Evolutionary conservation across 2,888 invertebrate species (phyloP).

Genomic region (Drosophila anomalipes): DNA sequence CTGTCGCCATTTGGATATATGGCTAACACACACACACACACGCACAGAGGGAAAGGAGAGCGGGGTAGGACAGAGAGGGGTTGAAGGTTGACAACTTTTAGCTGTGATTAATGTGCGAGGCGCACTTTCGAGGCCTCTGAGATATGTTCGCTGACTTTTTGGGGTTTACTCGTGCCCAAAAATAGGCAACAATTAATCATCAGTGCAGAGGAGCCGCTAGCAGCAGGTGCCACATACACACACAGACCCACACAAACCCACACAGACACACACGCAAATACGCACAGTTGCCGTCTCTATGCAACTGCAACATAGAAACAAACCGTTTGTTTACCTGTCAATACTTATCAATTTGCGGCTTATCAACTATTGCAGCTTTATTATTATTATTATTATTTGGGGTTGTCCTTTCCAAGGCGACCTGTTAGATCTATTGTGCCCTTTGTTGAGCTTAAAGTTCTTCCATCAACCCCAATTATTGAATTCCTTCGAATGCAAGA

Average conservation of each 20-base stretch:
- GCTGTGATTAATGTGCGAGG: slow-evolving; percentile 69
- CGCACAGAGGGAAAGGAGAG: neutral
- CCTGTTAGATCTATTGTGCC: neutral
- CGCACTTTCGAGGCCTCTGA: slow-evolving; percentile 57
- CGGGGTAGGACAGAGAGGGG: neutral
- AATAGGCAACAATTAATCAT: slow-evolving; percentile 68
- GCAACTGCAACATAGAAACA: slow-evolving; percentile 19
- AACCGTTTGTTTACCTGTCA: slow-evolving; percentile 22
- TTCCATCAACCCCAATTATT: neutral
- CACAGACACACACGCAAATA: slow-evolving; percentile 6
- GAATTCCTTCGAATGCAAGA: neutral
- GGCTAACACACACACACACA: slow-evolving; percentile 9
- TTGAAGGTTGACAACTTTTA: slow-evolving; percentile 32
- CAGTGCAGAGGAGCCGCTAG: slow-evolving; percentile 47
- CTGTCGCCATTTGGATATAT: slow-evolving; percentile 49
- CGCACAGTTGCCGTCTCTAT: slow-evolving; percentile 8
- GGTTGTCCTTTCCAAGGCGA: neutral
- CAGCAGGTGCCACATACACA: slow-evolving; percentile 54
- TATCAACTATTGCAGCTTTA: slow-evolving; percentile 7
- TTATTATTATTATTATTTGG: neutral
- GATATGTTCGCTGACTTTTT: slow-evolving; percentile 64
- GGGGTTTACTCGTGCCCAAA: slow-evolving; percentile 52
- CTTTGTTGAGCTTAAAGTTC: neutral
- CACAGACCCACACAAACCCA: slow-evolving; percentile 1
- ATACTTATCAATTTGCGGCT: slow-evolving; percentile 38